phyloP scores from a whole-genome alignment of 1,140 invertebrate genomes.

The Scaptomyza hsui region DNA sequence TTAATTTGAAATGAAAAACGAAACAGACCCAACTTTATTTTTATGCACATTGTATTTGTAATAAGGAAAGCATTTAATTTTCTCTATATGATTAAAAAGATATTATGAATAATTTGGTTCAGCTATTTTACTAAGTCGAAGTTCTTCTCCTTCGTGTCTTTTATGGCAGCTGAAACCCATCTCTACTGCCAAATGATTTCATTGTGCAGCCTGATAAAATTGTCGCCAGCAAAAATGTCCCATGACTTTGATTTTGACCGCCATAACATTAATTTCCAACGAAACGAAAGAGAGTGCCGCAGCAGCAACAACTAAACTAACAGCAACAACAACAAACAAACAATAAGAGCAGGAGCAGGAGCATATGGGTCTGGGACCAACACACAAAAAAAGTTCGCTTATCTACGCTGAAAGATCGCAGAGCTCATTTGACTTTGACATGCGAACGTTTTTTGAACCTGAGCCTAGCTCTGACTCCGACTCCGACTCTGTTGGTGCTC shows the following conservation, averaged over 20 bases:
- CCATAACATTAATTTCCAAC: slow-evolving; percentile 78
- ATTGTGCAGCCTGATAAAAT: slow-evolving; percentile 81
- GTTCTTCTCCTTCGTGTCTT: neutral
- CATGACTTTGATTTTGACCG: slow-evolving; percentile 80
- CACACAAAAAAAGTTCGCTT: slow-evolving; percentile 55
- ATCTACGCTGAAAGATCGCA: slow-evolving; percentile 63
- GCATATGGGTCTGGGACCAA: slow-evolving; percentile 23
- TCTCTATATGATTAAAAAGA: no score
- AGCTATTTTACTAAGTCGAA: neutral
- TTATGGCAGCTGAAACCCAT: slow-evolving; percentile 31
- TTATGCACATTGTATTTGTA: no score
- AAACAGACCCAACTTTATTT: no score
- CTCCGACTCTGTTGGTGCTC: slow-evolving; percentile 29
- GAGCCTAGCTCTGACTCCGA: slow-evolving; percentile 29
- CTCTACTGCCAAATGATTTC: slow-evolving; percentile 69
- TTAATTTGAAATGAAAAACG: neutral
- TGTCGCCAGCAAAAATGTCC: slow-evolving; percentile 77
- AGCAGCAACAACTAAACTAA: slow-evolving; percentile 11
- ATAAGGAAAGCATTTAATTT: no score
- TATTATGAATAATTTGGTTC: no score
- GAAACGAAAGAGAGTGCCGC: slow-evolving; percentile 46
- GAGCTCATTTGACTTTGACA: slow-evolving; percentile 75
- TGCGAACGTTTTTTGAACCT: slow-evolving; percentile 65
- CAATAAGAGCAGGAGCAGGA: slow-evolving; percentile 31
- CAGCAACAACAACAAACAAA: slow-evolving; percentile 22